Conservation (phyloP, 64 coral and sea anemone genomes). For the Montipora foliosa region DNA sequence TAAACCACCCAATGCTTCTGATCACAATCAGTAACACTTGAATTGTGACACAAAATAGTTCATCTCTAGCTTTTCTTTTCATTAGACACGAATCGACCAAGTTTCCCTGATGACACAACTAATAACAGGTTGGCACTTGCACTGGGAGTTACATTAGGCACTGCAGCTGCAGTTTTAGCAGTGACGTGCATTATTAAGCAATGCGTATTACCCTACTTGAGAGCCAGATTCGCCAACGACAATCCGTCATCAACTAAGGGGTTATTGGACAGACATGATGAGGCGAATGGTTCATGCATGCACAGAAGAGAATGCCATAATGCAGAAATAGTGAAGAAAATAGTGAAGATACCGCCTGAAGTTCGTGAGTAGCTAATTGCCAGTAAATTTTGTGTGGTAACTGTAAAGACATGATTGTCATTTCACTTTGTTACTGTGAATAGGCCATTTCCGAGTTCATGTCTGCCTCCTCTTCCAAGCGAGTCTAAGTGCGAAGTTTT, state of each 20-base stretch:
- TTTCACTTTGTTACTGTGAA: too few species aligned
- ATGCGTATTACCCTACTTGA: background rate
- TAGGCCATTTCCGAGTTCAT: too few species aligned
- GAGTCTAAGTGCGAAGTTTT: too few species aligned
- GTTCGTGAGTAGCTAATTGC: background rate
- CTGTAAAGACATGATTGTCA: too few species aligned
- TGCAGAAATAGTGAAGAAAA: too few species aligned
- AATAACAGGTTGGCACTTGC: background rate
- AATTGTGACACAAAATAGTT: background rate
- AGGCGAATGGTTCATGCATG: too few species aligned
- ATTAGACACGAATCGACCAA: background rate
- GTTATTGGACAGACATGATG: too few species aligned
- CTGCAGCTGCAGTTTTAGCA: background rate
- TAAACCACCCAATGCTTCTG: too few species aligned
- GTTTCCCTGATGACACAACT: background rate
- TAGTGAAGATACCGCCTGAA: conserved; percentile 1
- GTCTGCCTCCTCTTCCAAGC: too few species aligned
- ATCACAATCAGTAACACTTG: too few species aligned
- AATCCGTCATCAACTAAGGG: background rate
- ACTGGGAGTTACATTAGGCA: background rate
- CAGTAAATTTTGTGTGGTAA: too few species aligned
- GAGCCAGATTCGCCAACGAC: background rate
- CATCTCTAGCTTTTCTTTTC: background rate
- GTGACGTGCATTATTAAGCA: background rate
- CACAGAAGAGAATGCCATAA: too few species aligned